phyloP scores from a whole-genome alignment of 2,113 vertebrate genomes.

The Microtus montanus region DNA sequence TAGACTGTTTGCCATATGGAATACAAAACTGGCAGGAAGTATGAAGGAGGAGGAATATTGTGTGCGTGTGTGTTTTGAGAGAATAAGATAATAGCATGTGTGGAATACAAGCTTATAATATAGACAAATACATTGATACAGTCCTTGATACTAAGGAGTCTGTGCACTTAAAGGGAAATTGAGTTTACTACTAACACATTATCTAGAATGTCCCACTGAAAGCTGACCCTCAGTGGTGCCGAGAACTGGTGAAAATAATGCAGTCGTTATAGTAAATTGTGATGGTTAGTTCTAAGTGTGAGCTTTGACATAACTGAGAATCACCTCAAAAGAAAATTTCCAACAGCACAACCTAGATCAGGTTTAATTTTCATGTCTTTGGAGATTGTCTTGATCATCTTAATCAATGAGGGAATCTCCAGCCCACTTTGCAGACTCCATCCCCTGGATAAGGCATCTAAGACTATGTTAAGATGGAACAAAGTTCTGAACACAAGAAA shows the following conservation, averaged over 20 bases:
- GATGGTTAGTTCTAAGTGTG: not conserved
- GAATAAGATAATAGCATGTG: accelerated
- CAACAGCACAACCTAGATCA: not conserved
- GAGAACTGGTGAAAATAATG: not conserved
- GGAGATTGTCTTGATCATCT: not conserved
- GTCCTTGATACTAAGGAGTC: not conserved
- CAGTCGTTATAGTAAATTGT: not conserved
- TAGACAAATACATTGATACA: not conserved
- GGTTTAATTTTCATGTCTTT: not conserved
- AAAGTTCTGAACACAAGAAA: not conserved
- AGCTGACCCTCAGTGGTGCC: not conserved
- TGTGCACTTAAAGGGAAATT: not conserved
- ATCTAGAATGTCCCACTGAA: not conserved
- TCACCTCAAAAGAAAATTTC: not conserved
- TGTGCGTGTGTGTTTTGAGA: not conserved
- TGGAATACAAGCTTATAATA: not conserved
- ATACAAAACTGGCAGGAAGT: not conserved
- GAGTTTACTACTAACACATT: not conserved
- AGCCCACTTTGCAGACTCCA: not conserved
- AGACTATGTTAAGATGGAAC: not conserved
- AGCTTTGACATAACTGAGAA: not conserved
- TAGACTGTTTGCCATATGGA: not conserved
- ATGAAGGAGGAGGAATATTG: not conserved
- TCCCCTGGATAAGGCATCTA: not conserved
- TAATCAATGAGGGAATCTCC: too few relatives aligned